Base-by-base conservation (phyloP, 2,113 vertebrate genomes). In the rat (Rattus norvegicus) region DNA sequence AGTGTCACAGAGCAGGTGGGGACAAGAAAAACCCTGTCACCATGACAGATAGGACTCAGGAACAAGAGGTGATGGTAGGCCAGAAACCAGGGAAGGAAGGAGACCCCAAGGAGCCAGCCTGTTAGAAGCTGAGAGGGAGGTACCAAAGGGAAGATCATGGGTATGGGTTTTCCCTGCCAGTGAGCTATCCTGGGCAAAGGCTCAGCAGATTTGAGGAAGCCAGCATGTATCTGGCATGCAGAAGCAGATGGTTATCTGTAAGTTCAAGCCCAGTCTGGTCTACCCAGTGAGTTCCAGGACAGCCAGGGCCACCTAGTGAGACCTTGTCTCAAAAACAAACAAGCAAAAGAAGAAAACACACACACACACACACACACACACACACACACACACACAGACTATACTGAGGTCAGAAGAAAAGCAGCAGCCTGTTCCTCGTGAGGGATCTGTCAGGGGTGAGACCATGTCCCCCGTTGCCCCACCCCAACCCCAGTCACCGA, bases 151-250 rank as follows among this genome's bases (percentile, higher is more conserved):
- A 30, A 65, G 61, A 17, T 43, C 10, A 63, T 33, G 26, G 83
- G 4, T 65, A 24, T 26, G 4, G 0, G 0, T 11, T 5, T 8
- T 11, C 22, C 73, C 19, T 16, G 22, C 52, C 39, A 61, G 39
- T 28, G 4, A 56, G 9, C 61, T 10, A 59, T 76, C 33, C 4
- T 63, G 10, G 49, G 65, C 52, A 63, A 49, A 39, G 22, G 24
- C 36, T 7, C 4, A 7, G 5, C 33, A 69, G 30, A 10, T 17
- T 61, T 94, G 86, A 73, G 76, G 22, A 52, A 39, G 24, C 30
- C n/a, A 89, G 36, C 13, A 54, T 54, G 43, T 11, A 54, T 11
- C 52, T 13, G 6, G 33, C 54, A 83, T n/a, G 56, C 56, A 84
- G n/a, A 43, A 24, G 56, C 56, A 61, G 22, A 4, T 28, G n/a